Percentiles rank a stretch among this genome's conserved stretches.
These are phyloP conservation scores for Heliconius nattereri DNA, from an alignment of 1,140 invertebrate species.

Conservation along the genomic window DNA sequence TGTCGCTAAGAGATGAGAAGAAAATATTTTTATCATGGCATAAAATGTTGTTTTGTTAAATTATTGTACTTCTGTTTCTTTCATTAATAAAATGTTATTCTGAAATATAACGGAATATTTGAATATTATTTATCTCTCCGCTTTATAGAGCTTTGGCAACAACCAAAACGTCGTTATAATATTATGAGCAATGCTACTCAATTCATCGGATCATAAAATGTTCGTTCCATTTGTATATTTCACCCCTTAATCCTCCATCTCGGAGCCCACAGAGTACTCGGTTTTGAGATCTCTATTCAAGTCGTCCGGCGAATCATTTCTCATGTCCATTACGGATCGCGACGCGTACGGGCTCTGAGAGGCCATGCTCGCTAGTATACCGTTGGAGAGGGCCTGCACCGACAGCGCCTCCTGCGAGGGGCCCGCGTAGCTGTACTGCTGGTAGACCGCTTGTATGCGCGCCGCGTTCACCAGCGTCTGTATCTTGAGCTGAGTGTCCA, in stretches of 20 bases:
- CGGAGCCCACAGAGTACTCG: conserved; percentile 67
- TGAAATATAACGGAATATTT: background rate
- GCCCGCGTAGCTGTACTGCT: conserved; percentile 74
- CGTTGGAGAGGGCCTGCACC: conserved; percentile 73
- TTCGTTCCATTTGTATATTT: conserved; percentile 14
- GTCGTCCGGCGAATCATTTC: conserved; percentile 69
- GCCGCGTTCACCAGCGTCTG: conserved; percentile 77
- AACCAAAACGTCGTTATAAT: conserved; percentile 16
- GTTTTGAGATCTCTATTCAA: conserved; percentile 65
- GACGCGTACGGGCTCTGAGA: conserved; percentile 64
- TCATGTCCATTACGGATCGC: conserved; percentile 54
- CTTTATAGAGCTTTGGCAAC: conserved; percentile 15
- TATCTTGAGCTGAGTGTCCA: conserved; percentile 76
- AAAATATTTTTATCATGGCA: background rate
- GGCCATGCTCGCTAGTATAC: conserved; percentile 71
- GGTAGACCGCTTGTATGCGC: conserved; percentile 75
- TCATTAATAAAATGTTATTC: background rate
- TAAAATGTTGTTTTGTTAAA: background rate
- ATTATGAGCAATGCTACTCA: conserved; percentile 24
- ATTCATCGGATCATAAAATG: background rate
- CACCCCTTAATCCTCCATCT: conserved; percentile 58
- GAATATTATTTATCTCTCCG: background rate
- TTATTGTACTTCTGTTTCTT: conserved; percentile 2
- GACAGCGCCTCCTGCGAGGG: conserved; percentile 73
- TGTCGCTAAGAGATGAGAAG: conserved; percentile 12